Evolutionary conservation across 2,797 vertebrate species (phyloP).

Genomic region (Paedocypris micromegethes): DNA sequence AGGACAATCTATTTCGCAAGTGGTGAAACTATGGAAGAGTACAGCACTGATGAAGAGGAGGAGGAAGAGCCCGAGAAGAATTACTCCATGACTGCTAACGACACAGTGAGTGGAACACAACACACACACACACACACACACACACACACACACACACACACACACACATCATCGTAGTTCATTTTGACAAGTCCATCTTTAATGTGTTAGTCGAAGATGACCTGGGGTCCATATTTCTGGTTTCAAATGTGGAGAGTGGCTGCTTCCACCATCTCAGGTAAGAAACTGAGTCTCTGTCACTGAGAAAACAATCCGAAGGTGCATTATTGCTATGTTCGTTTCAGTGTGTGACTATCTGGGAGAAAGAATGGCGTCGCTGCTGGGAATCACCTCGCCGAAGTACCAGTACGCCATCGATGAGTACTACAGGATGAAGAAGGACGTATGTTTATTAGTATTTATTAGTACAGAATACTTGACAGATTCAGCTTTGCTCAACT

Average conservation of each 20-base stretch:
- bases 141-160: no score
- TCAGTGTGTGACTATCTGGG: constrained; percentile 95
- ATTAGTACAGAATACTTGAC: background rate
- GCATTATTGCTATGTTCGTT: constrained; percentile 5
- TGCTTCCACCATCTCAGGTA: constrained; percentile 93
- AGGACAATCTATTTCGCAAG: constrained; percentile 93
- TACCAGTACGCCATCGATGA: constrained; percentile 98
- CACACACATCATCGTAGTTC: no score
- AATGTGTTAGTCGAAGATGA: constrained; percentile 78
- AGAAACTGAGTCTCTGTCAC: background rate
- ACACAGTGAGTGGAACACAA: constrained; percentile 70
- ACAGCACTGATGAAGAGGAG: constrained; percentile 93
- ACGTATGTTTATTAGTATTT: constrained; percentile 65
- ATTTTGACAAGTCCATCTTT: no score
- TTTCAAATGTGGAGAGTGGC: constrained; percentile 94
- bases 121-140: no score
- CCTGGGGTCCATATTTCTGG: constrained; percentile 96
- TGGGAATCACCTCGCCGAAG: constrained; percentile 93
- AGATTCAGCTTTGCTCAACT: no score
- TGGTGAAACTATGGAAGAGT: constrained; percentile 98
- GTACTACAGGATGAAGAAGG: constrained; percentile 96
- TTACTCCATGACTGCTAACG: constrained; percentile 73
- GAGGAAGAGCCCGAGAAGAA: constrained; percentile 72
- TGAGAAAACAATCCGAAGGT: background rate
- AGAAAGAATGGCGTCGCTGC: constrained; percentile 88